A percentile compares a stretch with the other conserved stretches of the same genome.
Conservation (phyloP, 2,113 vertebrate genomes). For the Chunga burmeisteri region DNA sequence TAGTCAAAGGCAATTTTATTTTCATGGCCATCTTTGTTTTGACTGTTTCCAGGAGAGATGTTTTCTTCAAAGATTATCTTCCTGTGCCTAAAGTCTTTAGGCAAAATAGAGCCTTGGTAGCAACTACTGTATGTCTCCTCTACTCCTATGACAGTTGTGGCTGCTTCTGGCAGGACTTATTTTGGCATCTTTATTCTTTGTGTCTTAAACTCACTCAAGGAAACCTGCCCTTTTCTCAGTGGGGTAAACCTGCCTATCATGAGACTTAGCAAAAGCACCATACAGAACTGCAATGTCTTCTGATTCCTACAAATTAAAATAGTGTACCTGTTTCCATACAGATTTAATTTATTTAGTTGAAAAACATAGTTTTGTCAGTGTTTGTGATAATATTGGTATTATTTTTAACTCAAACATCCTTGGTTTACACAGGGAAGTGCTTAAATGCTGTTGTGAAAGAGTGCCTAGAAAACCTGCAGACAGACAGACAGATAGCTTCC, state of each 20-base stretch:
- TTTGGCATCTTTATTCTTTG: neutral
- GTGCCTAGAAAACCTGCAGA: neutral
- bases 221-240: neutral
- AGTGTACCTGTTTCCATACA: neutral
- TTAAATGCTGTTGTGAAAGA: neutral
- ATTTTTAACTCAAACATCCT: neutral
- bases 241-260: neutral
- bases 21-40: neutral
- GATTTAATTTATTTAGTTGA: neutral
- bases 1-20: conserved; percentile 7
- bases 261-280: neutral
- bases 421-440: neutral
- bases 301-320: neutral
- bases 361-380: neutral
- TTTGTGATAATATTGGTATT: neutral
- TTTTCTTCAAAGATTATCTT: neutral
- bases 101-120: neutral
- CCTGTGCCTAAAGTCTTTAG: neutral
- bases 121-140: neutral
- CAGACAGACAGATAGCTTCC: neutral
- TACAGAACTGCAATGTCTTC: neutral
- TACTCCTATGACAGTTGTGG: neutral
- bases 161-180: neutral
- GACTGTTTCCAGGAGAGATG: neutral
- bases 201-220: neutral